phyloP scores from a whole-genome alignment of 2,797 vertebrate species.

The Cossypha polioptera region DNA sequence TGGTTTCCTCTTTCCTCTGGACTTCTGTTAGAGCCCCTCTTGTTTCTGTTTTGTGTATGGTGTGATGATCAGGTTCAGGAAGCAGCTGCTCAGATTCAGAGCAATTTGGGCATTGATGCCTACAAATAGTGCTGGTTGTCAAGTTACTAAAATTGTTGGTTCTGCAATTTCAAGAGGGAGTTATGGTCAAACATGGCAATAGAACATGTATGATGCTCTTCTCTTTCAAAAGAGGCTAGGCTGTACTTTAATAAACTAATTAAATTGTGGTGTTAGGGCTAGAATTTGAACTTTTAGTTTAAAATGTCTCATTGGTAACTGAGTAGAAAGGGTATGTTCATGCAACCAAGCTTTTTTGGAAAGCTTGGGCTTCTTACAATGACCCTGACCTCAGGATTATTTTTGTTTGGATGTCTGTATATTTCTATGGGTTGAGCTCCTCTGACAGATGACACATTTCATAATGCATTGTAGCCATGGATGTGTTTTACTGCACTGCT shows the following conservation, averaged over 20 bases:
- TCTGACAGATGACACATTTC: background rate
- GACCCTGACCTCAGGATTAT: background rate
- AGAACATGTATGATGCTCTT: rapidly evolving
- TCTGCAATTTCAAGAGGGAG: background rate
- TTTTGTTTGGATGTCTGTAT: background rate
- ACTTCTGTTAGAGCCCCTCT: background rate
- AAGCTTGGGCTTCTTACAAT: background rate
- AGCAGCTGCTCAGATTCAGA: slow-evolving; percentile 19
- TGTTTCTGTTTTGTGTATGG: background rate
- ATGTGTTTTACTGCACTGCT: background rate
- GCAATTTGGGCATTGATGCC: background rate
- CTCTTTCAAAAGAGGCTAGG: background rate
- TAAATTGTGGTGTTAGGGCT: background rate
- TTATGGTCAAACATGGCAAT: background rate
- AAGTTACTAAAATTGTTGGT: background rate
- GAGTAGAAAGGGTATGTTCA: background rate
- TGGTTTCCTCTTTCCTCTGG: background rate
- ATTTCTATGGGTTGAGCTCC: background rate
- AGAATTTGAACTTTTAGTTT: background rate
- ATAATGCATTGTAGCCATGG: background rate
- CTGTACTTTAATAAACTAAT: background rate
- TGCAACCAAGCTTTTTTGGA: background rate
- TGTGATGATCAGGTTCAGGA: background rate
- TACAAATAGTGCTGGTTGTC: background rate
- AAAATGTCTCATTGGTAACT: background rate